These are phyloP conservation scores for Thyatira batis DNA, from an alignment of 2,888 invertebrate genomes.

Conservation along the genomic window DNA sequence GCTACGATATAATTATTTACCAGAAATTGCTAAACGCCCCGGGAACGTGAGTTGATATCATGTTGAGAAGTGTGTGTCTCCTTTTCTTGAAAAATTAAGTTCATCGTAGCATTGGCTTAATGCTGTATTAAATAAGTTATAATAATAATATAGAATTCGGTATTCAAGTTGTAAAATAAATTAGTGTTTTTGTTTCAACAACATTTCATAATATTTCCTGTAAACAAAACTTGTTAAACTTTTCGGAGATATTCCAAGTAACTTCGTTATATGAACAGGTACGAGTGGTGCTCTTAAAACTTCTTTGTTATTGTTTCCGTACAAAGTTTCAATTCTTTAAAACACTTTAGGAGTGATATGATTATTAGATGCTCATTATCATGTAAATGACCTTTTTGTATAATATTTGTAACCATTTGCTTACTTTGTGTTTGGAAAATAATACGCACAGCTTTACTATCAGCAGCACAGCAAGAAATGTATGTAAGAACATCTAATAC, in stretches of 20 bases:
- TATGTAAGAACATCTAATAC: no score
- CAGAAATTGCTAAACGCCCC: no score
- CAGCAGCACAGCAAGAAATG: no score
- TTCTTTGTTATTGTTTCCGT: conserved; percentile 10
- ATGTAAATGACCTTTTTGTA: no score
- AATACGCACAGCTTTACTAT: background rate
- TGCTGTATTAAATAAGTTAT: no score
- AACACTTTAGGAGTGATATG: background rate
- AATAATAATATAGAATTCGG: no score
- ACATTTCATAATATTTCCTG: conserved; percentile 9
- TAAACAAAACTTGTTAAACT: conserved; percentile 12
- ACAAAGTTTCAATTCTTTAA: conserved; percentile 2
- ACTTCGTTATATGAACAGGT: conserved; percentile 10
- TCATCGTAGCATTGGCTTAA: no score
- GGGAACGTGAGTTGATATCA: no score
- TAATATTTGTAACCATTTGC: background rate
- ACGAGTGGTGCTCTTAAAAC: conserved; percentile 4
- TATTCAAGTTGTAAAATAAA: conserved; percentile 5
- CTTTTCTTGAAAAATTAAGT: no score
- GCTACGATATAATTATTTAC: no score
- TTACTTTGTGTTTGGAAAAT: background rate
- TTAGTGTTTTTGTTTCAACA: conserved; percentile 9
- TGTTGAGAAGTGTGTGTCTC: no score
- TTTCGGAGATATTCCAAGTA: conserved; percentile 5
- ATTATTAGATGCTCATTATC: background rate